Conservation (phyloP, 2,888 invertebrate species). For the Meghimatium bilineatum region DNA sequence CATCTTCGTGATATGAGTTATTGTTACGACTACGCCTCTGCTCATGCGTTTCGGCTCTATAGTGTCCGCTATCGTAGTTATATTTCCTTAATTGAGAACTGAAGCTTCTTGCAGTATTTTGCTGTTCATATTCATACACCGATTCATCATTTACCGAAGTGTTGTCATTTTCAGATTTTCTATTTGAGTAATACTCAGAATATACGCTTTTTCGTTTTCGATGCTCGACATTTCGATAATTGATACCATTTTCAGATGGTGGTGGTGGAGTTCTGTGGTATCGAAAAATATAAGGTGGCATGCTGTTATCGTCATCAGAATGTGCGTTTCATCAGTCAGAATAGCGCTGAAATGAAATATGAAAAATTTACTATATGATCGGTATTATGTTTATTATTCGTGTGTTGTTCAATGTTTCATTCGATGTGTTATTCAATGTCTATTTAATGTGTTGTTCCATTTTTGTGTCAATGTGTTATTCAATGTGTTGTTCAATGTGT, state of each 20-base stretch:
- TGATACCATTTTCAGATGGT: background rate
- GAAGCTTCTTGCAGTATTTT: background rate
- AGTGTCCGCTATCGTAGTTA: background rate
- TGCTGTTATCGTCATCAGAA: background rate
- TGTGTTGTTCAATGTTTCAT: no score
- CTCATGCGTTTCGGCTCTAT: background rate
- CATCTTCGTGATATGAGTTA: background rate
- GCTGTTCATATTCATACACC: slow-evolving; percentile 12
- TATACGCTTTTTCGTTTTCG: slow-evolving; percentile 1
- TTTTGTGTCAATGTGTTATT: no score
- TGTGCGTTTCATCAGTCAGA: no score
- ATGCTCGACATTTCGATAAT: background rate
- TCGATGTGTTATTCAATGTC: no score
- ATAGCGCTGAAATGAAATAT: no score
- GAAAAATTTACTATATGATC: no score
- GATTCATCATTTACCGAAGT: slow-evolving; percentile 5
- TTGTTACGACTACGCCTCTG: background rate
- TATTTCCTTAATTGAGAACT: background rate
- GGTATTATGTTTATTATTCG: no score
- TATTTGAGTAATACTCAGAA: background rate
- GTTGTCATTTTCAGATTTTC: slow-evolving; percentile 1
- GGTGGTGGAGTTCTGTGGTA: background rate
- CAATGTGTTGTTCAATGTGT: no score
- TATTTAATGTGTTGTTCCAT: no score
- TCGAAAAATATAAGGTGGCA: background rate